Base-by-base conservation (phyloP, 1,140 invertebrate species). In the Diachasmimorpha longicaudata region DNA sequence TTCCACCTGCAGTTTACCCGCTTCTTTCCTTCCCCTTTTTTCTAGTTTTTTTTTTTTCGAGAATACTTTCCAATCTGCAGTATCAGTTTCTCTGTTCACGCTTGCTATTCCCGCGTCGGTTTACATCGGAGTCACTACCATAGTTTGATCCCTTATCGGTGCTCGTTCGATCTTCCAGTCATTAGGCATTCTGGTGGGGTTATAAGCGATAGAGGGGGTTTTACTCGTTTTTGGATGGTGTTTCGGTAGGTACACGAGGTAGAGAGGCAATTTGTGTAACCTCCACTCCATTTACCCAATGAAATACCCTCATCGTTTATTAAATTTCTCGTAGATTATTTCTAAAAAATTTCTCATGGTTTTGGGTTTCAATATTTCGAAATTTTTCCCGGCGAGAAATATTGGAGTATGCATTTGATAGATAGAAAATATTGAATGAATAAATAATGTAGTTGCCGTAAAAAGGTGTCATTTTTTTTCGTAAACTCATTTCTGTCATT, bases 121-220 rank as follows among this genome's bases (percentile, higher is more conserved):
- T 70, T 55, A 36, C 16, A 31, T 23, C 23, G 25, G 67, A 69
- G 46, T 0, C 37, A 36, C 68, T 70, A 63, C 58, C 58, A 55
- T 55, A 63, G 58, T 63, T 63, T 63, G 19, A 31, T 63, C 58
- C 11, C 78, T 83, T 83, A 83, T 84, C 81, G 77, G 71, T 63
- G 23, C 23, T 23, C 19, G 23, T 14, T 37, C 31, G 25, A 78
- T 83, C 81, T 81, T 84, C 78, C 79, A 79, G 78, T 81, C 82
- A 80, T 83, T 83, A 80, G 74, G 69, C 72, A 81, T 83, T 82
- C 79, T 81, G 23, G 21, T 19, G 58, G 58, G 58, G 58, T 25
- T 63, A 14, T 63, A 63, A 63, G 58, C 58, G 21, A 63, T 63
- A 63, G 58, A 4, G 19, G 1, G 48, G 23, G 13, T 63, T 63